Conservation (phyloP, 92 coral and sea anemone genomes). For the Diadumene lineata region DNA sequence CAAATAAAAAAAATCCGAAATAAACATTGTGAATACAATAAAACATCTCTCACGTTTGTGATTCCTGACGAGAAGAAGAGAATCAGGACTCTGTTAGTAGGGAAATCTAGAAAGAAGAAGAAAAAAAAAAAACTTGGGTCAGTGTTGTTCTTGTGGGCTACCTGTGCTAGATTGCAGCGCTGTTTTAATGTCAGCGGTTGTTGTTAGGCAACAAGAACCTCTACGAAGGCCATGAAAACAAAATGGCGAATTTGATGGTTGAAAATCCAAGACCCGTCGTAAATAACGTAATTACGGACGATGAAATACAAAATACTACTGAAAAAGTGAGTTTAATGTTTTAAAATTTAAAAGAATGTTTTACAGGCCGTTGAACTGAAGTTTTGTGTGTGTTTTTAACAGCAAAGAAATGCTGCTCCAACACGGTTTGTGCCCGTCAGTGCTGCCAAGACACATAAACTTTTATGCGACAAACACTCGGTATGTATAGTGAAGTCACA, state of each 20-base stretch:
- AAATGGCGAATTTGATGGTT: constrained; percentile 90
- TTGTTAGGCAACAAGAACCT: constrained; percentile 26
- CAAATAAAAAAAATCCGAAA: too few relatives aligned
- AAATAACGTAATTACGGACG: constrained; percentile 84
- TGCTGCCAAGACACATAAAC: constrained; percentile 77
- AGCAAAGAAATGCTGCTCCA: constrained; percentile 23
- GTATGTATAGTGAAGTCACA: constrained; percentile 38
- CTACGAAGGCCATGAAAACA: constrained; percentile 31
- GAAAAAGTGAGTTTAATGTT: constrained; percentile 46
- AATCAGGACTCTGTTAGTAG: too few relatives aligned
- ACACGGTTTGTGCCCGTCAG: constrained; percentile 45
- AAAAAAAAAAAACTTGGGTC: too few relatives aligned
- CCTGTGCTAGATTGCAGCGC: neutral
- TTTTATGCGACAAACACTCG: constrained; percentile 90
- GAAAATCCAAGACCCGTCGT: constrained; percentile 83
- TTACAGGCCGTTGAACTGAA: neutral
- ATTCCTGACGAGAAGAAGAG: too few relatives aligned
- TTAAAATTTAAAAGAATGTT: neutral
- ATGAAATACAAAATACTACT: constrained; percentile 50
- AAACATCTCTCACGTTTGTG: too few relatives aligned
- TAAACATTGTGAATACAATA: too few relatives aligned
- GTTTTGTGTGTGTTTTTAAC: neutral
- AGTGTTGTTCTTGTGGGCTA: neutral
- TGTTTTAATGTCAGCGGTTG: constrained; percentile 11
- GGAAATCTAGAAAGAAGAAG: too few relatives aligned